Conservation (phyloP, 2,113 vertebrate genomes). For the Chelonoidis abingdonii region DNA sequence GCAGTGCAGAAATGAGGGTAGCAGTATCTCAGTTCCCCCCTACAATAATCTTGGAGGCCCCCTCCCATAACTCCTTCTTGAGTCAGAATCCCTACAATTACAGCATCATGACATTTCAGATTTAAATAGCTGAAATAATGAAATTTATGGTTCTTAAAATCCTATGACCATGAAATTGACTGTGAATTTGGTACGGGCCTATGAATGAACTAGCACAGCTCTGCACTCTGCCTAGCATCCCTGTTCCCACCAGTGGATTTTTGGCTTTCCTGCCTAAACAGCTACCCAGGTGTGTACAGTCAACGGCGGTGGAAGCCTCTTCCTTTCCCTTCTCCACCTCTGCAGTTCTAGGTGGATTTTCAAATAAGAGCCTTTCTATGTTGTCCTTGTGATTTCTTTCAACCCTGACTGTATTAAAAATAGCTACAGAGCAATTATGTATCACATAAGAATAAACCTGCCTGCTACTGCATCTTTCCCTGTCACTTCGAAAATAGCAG, state of each 20-base stretch:
- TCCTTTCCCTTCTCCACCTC: neutral
- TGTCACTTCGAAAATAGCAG: conserved; percentile 28
- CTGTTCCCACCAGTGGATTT: neutral
- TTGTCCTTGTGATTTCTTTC: conserved; percentile 14
- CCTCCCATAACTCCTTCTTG: too few relatives aligned
- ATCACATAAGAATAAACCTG: conserved; percentile 54
- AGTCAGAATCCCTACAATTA: too few relatives aligned
- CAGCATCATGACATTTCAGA: too few relatives aligned
- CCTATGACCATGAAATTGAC: too few relatives aligned
- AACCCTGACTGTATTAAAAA: conserved; percentile 32
- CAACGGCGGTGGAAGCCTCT: neutral
- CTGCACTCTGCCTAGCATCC: neutral
- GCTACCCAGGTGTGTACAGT: neutral
- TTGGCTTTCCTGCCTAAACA: neutral
- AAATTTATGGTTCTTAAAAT: too few relatives aligned
- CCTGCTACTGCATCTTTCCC: conserved; percentile 39
- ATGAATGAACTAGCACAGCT: neutral
- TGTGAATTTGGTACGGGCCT: too few relatives aligned
- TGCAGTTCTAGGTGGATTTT: neutral
- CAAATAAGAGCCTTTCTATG: neutral
- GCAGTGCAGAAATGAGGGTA: too few relatives aligned
- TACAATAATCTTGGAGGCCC: too few relatives aligned
- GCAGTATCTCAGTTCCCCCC: too few relatives aligned
- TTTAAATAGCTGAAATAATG: too few relatives aligned
- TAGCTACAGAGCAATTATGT: conserved; percentile 40